Evolutionary conservation across 2,113 vertebrate genomes (phyloP), one percentile per base, ranked within the genome.

Genomic region (Macheiramphus alcinus): DNA sequence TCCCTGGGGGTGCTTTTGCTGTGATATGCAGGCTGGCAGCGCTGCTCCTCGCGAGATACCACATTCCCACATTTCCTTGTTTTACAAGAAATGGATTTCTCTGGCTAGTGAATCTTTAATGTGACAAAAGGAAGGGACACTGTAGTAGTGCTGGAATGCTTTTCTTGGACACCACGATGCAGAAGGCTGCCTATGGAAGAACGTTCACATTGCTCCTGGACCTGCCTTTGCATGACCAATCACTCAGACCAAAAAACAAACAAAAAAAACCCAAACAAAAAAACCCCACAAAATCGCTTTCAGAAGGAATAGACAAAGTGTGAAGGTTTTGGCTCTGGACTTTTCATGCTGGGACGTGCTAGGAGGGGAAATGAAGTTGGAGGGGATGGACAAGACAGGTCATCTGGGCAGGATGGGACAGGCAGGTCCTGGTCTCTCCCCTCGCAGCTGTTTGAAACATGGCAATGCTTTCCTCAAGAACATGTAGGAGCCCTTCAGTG

Each of bases 1-100:
- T 91, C 89, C 89, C 93, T 63, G 74, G 15, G 66, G 94, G 50
- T 86, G 32, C 32, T 92, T 79, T 38, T 76, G 53, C 84, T 85
- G 65, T 34, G 66, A 83, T 53, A 80, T 0, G 7, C 55, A 86
- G 65, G 25, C 92, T 75, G 78, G 80, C 88, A 90, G 91, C 1
- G 0, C 65, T 36, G 63, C 80, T 80, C 81, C 61, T 80, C 1
- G 0, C 0, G 36, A 94, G 78, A 53, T 78, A 74, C 82, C 76
- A 53, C 1, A 0, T 68, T 68, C 68, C 76, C 55, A 8, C 83
- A 80, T 87, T 84, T 78, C 38, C 70, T 78, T 93, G 92, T 88
- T 95, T 94, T 90, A 96, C 92, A 95, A 92, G 70, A 78, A 92
- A 79, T 2, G 2, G 31, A 84, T 94, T 94, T 92, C 80, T 86